phyloP scores from a whole-genome alignment of 92 coral and sea anemone genomes.

The Epizoanthus ramosus region DNA sequence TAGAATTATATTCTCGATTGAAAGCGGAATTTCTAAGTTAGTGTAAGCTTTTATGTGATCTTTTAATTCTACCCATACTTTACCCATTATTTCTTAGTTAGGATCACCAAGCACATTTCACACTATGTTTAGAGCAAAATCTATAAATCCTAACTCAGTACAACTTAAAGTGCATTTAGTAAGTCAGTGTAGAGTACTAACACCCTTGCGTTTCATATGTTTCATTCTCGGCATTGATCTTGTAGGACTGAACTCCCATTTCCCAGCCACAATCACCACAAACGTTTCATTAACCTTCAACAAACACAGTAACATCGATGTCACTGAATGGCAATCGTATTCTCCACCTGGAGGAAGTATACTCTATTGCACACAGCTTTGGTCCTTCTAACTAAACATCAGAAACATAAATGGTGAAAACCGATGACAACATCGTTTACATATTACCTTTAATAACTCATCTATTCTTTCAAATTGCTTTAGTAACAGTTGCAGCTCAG shows the following conservation, averaged over 20 bases:
- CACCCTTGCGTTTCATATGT: slow-evolving; percentile 13
- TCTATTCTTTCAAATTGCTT: slow-evolving; percentile 84
- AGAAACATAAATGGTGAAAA: no score
- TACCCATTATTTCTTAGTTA: no score
- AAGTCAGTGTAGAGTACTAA: slow-evolving; percentile 10
- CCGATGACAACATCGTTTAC: not conserved
- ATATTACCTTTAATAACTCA: slow-evolving; percentile 88
- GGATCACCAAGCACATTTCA: no score
- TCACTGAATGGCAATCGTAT: not conserved
- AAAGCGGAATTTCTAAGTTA: no score
- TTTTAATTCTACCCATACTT: no score
- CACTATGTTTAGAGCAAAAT: no score
- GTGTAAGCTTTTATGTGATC: no score
- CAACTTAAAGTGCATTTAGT: not conserved
- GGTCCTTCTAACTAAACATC: no score
- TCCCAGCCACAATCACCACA: not conserved
- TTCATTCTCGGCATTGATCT: slow-evolving; percentile 10
- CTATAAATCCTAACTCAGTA: not conserved
- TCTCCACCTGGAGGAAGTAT: not conserved
- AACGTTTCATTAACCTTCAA: slow-evolving; percentile 35
- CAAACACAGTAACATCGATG: not conserved
- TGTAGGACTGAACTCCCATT: not conserved
- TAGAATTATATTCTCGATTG: no score
- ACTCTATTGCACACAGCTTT: no score
- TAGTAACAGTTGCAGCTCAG: slow-evolving; percentile 70